Percentiles rank a stretch among this genome's conserved stretches.
Evolutionary conservation across 2,888 invertebrate genomes (phyloP).

Genomic region (Tachystola acroxantha): DNA sequence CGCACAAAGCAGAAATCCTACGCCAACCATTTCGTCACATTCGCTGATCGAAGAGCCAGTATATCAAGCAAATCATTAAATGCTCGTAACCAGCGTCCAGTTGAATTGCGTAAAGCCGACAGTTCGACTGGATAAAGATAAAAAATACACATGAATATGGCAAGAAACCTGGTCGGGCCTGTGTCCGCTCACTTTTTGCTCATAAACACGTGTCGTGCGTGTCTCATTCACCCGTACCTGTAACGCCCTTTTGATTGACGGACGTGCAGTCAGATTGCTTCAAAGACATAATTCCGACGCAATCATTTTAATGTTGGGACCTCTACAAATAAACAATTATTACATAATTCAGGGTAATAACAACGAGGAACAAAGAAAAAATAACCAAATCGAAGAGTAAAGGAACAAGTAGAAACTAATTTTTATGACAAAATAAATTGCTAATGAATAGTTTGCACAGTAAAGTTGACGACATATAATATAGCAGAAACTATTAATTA

Average conservation of each 20-base stretch:
- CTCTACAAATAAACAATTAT: too few relatives aligned
- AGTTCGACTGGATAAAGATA: conserved; percentile 22
- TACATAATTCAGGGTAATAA: too few relatives aligned
- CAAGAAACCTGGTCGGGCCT: conserved; percentile 31
- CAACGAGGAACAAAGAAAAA: too few relatives aligned
- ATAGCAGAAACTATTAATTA: too few relatives aligned
- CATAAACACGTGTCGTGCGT: conserved; percentile 13
- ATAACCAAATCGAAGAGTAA: too few relatives aligned
- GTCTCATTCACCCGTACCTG: conserved; percentile 12
- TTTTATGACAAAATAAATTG: too few relatives aligned
- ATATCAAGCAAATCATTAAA: conserved; percentile 17
- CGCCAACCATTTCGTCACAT: conserved; percentile 1
- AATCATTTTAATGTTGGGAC: too few relatives aligned
- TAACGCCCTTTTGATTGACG: conserved; percentile 16
- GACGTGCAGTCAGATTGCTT: conserved; percentile 2
- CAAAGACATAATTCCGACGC: conserved; percentile 3
- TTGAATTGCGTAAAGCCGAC: conserved; percentile 30
- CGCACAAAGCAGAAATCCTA: too few relatives aligned
- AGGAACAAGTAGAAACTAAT: too few relatives aligned
- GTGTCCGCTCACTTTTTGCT: conserved; percentile 32
- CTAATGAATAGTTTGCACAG: too few relatives aligned
- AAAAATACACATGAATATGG: conserved; percentile 27
- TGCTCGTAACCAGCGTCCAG: conserved; percentile 20
- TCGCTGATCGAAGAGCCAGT: conserved; percentile 16
- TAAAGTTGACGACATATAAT: too few relatives aligned